Evolutionary conservation across 2,113 vertebrate genomes (phyloP).

Genomic region (Indicator maculatus): DNA sequence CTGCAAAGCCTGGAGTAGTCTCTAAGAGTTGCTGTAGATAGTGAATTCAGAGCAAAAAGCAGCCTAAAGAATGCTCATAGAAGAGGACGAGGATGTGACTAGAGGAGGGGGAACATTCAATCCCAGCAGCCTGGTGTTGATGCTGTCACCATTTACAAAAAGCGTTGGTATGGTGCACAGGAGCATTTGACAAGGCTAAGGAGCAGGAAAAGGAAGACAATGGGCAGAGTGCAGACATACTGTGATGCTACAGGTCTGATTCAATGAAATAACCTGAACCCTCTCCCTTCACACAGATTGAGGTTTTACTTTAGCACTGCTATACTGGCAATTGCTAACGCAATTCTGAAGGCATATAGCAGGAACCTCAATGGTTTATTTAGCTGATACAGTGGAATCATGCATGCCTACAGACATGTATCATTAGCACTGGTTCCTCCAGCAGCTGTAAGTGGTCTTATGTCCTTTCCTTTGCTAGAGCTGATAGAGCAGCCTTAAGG

Average conservation of each 20-base stretch:
- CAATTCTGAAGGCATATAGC: neutral
- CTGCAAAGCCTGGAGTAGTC: neutral
- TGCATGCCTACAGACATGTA: neutral
- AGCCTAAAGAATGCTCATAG: neutral
- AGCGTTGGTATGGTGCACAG: neutral
- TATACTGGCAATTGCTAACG: neutral
- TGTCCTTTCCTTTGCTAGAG: neutral
- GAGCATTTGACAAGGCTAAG: neutral
- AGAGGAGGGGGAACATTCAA: fast-evolving
- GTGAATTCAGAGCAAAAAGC: neutral
- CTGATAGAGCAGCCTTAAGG: conserved; percentile 33
- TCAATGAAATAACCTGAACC: neutral
- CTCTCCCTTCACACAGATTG: neutral
- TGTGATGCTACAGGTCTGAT: neutral
- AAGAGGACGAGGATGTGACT: neutral
- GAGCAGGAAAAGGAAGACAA: neutral
- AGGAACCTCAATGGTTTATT: neutral
- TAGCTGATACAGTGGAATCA: neutral
- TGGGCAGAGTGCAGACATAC: neutral
- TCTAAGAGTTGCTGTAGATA: neutral
- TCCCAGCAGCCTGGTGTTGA: neutral
- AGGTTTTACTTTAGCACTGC: neutral
- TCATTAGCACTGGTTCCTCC: neutral
- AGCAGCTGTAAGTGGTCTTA: neutral
- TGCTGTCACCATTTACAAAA: neutral